Evolutionary conservation across 2,797 vertebrate species (phyloP), one percentile per base, ranked within the genome.

Genomic region (Melanotaenia pygmaea): DNA sequence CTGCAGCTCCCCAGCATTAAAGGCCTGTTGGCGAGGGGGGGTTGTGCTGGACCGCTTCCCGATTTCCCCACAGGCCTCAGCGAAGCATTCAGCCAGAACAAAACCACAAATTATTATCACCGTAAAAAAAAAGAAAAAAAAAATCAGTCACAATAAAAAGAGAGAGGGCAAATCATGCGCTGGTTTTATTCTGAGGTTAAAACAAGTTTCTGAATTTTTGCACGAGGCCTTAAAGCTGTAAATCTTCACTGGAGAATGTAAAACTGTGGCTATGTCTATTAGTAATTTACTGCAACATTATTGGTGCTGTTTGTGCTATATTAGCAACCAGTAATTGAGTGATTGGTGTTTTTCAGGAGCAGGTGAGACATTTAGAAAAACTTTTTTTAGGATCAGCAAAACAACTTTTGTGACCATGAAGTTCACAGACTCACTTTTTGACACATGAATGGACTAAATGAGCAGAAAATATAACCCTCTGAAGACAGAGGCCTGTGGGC

Each of bases 71-170:
- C 83, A 85, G 76, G 82, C 88, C 86, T 84, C 81, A 78, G 72
- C 74, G 70, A 64, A 71, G 79, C 85, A 80, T 74, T 71, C 82
- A 80, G 67, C 85, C 89, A 79, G 76, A 91, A 88, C 82, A 82
- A 82, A 90, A 83, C 90, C 91, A 86, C 91, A 93, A 88, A 91
- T 93, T 85, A 91, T 91, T 88, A 88, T 92, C 86, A 86, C 78
- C 64, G 74, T 71, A 30, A 30, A 30, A 30, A 30, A 30, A 30
- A 28, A 28, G 4, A 0, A 30, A 30, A 64, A 85, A 82, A 86
- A 84, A 70, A 81, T 35, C 73, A 78, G 67, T 89, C 79, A 79
- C 83, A 84, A 77, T 54, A 81, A 77, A 80, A 77, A 38, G 58
- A 70, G 60, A 30, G 59, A n/a, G 50, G 26, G 58, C 10, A 43